phyloP scores from a whole-genome alignment of 2,888 invertebrate genomes.

The Lamellibrachia satsuma region DNA sequence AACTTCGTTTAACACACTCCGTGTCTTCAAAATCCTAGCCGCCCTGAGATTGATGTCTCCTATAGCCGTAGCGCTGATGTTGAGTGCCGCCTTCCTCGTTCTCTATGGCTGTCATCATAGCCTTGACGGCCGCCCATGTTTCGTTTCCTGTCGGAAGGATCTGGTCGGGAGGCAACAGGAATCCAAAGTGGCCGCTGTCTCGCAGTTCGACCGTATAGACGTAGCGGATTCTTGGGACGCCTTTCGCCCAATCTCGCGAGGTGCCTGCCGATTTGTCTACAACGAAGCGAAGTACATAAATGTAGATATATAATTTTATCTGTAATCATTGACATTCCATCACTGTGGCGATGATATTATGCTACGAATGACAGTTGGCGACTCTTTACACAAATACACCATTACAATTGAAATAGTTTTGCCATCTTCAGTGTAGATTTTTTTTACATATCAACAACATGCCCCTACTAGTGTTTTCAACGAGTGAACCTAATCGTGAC shows the following conservation, averaged over 20 bases:
- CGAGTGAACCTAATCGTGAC: too few relatives aligned
- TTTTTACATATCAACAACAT: too few relatives aligned
- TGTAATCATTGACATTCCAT: too few relatives aligned
- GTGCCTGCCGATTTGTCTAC: slow-evolving; percentile 40
- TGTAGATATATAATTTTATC: too few relatives aligned
- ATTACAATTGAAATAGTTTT: too few relatives aligned
- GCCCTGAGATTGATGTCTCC: slow-evolving; percentile 12
- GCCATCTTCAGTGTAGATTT: too few relatives aligned
- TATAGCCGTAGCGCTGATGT: slow-evolving; percentile 7
- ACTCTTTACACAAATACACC: too few relatives aligned
- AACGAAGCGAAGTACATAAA: background rate
- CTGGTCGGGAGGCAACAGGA: slow-evolving; percentile 39
- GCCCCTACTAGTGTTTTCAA: too few relatives aligned
- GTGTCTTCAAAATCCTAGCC: background rate
- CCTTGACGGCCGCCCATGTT: slow-evolving; percentile 39
- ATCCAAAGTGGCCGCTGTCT: slow-evolving; percentile 38
- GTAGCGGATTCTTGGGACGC: slow-evolving; percentile 34
- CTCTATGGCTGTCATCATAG: slow-evolving; percentile 24
- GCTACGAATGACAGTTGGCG: too few relatives aligned
- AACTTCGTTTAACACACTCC: background rate
- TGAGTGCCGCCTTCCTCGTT: background rate
- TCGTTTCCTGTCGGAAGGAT: slow-evolving; percentile 38
- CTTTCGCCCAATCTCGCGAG: slow-evolving; percentile 42
- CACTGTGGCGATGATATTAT: too few relatives aligned
- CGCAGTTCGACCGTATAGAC: slow-evolving; percentile 42